Percentiles rank a stretch among this genome's conserved stretches.
Conservation (phyloP, 1,140 invertebrate genomes). For the Aphidius gifuensis region DNA sequence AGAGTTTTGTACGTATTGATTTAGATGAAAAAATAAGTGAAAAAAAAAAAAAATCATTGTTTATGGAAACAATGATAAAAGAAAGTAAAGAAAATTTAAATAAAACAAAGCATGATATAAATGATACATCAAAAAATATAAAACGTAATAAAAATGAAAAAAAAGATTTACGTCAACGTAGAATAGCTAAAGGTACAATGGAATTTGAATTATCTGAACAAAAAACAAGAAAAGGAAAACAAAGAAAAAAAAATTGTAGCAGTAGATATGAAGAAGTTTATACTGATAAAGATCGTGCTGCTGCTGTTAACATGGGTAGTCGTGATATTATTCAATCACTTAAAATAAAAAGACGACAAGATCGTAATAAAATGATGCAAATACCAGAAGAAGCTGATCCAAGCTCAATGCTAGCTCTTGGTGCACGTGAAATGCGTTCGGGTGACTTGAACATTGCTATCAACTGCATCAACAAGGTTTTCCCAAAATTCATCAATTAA, state of each 20-base stretch:
- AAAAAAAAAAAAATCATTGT: conserved; percentile 18
- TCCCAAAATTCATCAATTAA: background rate
- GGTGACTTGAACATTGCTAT: conserved; percentile 69
- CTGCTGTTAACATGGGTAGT: conserved; percentile 79
- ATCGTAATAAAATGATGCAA: conserved; percentile 68
- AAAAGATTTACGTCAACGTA: conserved; percentile 42
- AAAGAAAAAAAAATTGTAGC: conserved; percentile 42
- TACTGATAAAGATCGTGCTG: conserved; percentile 86
- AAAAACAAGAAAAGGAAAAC: conserved; percentile 53
- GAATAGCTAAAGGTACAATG: conserved; percentile 27
- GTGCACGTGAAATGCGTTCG: conserved; percentile 69
- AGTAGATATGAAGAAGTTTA: conserved; percentile 71
- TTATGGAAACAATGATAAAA: conserved; percentile 21
- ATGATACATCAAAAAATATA: conserved; percentile 17
- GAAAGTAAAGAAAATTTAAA: conserved; percentile 21
- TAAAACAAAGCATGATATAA: background rate
- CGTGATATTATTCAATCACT: conserved; percentile 82
- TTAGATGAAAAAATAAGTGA: conserved; percentile 41
- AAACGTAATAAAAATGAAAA: conserved; percentile 21
- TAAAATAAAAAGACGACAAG: conserved; percentile 74
- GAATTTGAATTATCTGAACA: conserved; percentile 54
- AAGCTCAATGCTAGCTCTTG: conserved; percentile 69
- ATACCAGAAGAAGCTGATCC: conserved; percentile 78
- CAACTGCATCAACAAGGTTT: conserved; percentile 76
- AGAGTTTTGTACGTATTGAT: conserved; percentile 70